A percentile compares a stretch with the other conserved stretches of the same genome.
Evolutionary conservation across 1,140 invertebrate genomes (phyloP).

Genomic region (Trachymyrmex septentrionalis): DNA sequence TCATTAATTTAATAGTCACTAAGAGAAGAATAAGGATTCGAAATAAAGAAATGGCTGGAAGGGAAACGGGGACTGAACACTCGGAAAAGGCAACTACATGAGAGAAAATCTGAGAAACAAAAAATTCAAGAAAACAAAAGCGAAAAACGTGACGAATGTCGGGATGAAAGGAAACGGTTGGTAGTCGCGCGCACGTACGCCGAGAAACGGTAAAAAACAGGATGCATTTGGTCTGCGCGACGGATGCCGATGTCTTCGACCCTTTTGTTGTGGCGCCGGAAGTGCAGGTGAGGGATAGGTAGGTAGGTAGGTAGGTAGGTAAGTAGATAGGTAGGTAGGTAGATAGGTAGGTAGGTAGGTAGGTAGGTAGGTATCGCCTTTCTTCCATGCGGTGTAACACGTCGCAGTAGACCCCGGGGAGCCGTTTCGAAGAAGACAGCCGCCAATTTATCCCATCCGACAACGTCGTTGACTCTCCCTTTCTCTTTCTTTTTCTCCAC

Average conservation of each 20-base stretch:
- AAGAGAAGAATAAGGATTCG: neutral
- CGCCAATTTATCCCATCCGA: conserved; percentile 81
- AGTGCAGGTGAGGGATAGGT: conserved; percentile 46
- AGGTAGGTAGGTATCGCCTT: conserved; percentile 65
- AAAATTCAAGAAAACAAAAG: conserved; percentile 14
- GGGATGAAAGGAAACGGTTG: conserved; percentile 20
- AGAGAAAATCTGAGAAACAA: conserved; percentile 23
- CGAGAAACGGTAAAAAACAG: conserved; percentile 20
- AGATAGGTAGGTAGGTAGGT: conserved; percentile 8
- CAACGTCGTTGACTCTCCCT: conserved; percentile 67
- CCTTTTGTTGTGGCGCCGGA: conserved; percentile 56
- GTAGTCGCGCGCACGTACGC: neutral
- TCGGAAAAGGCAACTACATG: neutral
- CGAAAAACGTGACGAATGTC: conserved; percentile 33
- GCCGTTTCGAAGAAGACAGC: conserved; percentile 78
- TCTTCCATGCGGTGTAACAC: conserved; percentile 62
- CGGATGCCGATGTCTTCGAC: conserved; percentile 66
- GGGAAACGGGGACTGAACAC: neutral
- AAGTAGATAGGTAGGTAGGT: too few species aligned
- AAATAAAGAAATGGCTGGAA: neutral
- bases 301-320: conserved; percentile 48
- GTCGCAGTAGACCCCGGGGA: conserved; percentile 77
- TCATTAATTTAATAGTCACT: neutral
- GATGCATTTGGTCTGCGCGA: conserved; percentile 57
- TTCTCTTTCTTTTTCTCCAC: neutral